Evolutionary conservation across 2,888 invertebrate genomes (phyloP), one percentile per base, ranked within the genome.

Genomic region (Gymnosoma rotundatum): DNA sequence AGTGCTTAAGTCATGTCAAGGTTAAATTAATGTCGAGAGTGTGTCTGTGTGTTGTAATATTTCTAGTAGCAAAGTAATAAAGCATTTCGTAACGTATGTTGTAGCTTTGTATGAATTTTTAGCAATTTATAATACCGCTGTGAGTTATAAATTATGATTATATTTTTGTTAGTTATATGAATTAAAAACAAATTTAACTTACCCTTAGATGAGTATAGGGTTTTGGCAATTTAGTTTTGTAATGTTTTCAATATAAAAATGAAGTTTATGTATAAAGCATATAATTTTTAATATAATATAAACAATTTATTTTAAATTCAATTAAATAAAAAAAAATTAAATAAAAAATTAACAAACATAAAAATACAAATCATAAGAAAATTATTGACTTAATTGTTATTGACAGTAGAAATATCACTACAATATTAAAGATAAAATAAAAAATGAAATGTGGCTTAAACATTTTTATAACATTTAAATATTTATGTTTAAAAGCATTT

Each of bases 391-490:
- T 84, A 84, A 74, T 78, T 81, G 78, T 84, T 84, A 84, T 84
- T 84, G 81, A 84, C 79, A 85, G 69, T 73, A 76, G 80, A 83
- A 80, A 80, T 85, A 82, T 83, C 80, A 83, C 83, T 85, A 83
- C 79, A 79, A 36, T 18, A 60, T 73, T 78, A 67, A 12, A 63
- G 42, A 70, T 45, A 48, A 54, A 69, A 67, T 38, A 63, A 78
- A n/a, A 67, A 54, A 42, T 12, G 42, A 66, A 60, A 72, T 38
- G n/a, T 54, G 42, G 61, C 25, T 38, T 38, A 76, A 48, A 48
- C n/a, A 66, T 75, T 14, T 42, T 7, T 0, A n/a, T 74, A 42
- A 42, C 12, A 42, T 42, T 9, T 42, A 42, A 42, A 42, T 42
- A 42, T 12, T 42, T 42, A 42, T 42, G 12, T 42, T 6, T 42